Evolutionary conservation across 2,888 invertebrate species (phyloP).

Genomic region (Tortrix viridana): DNA sequence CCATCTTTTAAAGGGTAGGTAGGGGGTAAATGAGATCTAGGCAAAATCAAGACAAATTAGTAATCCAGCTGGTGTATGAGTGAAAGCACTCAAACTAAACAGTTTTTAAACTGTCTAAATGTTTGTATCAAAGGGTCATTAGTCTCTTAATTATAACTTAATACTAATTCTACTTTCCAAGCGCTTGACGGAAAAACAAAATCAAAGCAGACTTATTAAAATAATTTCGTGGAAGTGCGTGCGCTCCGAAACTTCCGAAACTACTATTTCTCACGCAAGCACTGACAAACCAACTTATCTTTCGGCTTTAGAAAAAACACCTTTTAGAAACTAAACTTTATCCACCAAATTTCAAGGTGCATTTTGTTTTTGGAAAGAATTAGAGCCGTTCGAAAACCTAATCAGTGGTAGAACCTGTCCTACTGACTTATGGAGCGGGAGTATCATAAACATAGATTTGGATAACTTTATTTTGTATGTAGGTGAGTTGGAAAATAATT

Average conservation of each 20-base stretch:
- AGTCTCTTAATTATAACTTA: conserved; percentile 26
- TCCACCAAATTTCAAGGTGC: conserved; percentile 40
- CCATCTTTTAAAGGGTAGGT: too few relatives aligned
- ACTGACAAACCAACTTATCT: conserved; percentile 53
- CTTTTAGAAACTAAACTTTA: conserved; percentile 46
- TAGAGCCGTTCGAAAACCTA: conserved; percentile 56
- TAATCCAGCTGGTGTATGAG: too few relatives aligned
- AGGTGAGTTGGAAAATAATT: conserved; percentile 56
- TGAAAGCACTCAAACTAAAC: neutral
- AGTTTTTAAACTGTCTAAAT: conserved; percentile 7
- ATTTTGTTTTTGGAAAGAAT: conserved; percentile 27
- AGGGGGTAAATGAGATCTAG: too few relatives aligned
- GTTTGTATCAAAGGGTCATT: conserved; percentile 13
- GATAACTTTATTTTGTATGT: conserved; percentile 52
- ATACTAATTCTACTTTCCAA: conserved; percentile 34
- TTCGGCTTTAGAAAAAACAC: conserved; percentile 45
- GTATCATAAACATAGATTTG: conserved; percentile 69
- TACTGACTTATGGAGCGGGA: conserved; percentile 63
- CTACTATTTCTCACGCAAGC: conserved; percentile 70
- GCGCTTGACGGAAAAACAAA: conserved; percentile 55
- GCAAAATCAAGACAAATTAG: too few relatives aligned
- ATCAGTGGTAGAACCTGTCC: conserved; percentile 73
- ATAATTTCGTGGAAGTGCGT: conserved; percentile 80
- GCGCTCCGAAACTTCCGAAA: conserved; percentile 69
- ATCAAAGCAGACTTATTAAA: conserved; percentile 78